A percentile compares a stretch with the other conserved stretches of the same genome.
Evolutionary conservation across 2,113 vertebrate genomes (phyloP).

Genomic region (Bubo bubo): DNA sequence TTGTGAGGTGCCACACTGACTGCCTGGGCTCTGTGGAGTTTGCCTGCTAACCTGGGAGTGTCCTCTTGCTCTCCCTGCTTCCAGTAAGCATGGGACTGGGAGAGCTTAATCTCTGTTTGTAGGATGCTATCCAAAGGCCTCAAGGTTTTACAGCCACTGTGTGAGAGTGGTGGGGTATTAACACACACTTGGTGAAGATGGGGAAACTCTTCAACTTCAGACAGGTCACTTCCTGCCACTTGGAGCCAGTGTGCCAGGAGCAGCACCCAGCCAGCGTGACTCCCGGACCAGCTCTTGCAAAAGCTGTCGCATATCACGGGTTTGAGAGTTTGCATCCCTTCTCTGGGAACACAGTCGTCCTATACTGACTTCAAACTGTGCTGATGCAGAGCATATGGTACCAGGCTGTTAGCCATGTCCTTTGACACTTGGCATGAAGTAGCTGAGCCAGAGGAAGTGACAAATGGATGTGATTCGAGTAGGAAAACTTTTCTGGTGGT

Average conservation of each 20-base stretch:
- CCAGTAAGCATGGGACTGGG: background rate
- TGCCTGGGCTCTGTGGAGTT: background rate
- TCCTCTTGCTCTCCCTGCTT: background rate
- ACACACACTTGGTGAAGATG: background rate
- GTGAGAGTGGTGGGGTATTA: background rate
- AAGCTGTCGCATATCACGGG: background rate
- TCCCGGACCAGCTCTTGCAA: background rate
- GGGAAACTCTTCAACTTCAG: background rate
- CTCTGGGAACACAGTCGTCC: background rate
- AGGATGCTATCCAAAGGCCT: background rate
- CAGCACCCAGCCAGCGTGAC: background rate
- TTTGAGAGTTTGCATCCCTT: background rate
- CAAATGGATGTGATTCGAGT: background rate
- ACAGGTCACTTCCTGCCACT: background rate
- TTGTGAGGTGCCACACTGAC: background rate
- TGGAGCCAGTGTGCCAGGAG: background rate
- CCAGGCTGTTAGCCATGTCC: background rate
- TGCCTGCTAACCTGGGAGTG: background rate
- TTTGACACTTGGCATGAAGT: background rate
- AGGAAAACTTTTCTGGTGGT: background rate
- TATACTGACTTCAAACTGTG: background rate
- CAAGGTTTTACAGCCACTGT: background rate
- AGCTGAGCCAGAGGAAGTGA: background rate
- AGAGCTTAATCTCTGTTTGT: background rate
- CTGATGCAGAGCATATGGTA: fast-evolving